Evolutionary conservation across 2,888 invertebrate species (phyloP), one percentile per base, ranked within the genome.

Genomic region (Dioctria rufipes): DNA sequence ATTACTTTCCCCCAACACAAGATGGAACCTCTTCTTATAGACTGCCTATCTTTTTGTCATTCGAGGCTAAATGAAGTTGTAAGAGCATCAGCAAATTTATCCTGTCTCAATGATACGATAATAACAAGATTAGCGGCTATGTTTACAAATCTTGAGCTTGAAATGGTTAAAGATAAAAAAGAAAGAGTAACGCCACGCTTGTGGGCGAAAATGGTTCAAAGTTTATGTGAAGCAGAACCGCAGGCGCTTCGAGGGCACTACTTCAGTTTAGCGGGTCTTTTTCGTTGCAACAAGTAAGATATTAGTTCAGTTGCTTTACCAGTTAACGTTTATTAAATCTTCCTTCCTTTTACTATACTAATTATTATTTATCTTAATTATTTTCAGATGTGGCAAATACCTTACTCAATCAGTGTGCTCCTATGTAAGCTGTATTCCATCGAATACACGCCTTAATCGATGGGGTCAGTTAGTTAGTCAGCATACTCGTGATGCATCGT

Each of bases 1-100:
- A 25, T 25, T 25, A 25, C 25, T 25, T 25, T 25, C 25, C 25
- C 2, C 25, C 37, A 54, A 78, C 83, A 85, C 8, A 90, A 97
- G 92, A 98, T 98, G 98, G 95, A 97, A 85, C 95, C 95, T 2
- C 90, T 98, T 75, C 91, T 97, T 3, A 92, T 95, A 84, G 95
- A 95, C 87, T 98, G 98, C 84, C 90, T 98, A 78, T 91, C 93
- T 63, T 98, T 93, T 90, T 96, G 97, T 85, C 96, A 96, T 87
- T 92, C 93, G 42, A 94, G 96, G 87, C 93, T 98, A 91, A 95
- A 93, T 84, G 95, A 96, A 81, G 95, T 98, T 77, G 92, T 98
- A 43, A 94, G 94, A 86, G 94, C 95, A 0, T 93, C 96, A 5
- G 95, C 96, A 58, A 96, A 97, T 89, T 91, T 98, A 81, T 95